Evolutionary conservation across 1,140 invertebrate genomes (phyloP), one percentile per base, ranked within the genome.

Genomic region (Drosophila cardini): DNA sequence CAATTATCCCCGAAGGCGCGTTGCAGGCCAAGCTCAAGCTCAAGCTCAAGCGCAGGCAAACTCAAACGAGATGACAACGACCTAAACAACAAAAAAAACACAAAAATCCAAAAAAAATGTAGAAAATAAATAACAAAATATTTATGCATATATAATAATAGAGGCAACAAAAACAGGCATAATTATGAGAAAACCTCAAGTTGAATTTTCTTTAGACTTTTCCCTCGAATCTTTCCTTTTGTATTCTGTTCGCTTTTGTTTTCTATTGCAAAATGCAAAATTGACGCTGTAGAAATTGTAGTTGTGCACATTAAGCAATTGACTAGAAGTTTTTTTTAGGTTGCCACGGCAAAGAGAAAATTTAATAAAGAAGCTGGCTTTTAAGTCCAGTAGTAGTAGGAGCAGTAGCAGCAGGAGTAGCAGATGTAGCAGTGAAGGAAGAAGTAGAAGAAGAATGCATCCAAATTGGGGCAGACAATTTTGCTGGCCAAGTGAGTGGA

Each of bases 1-100:
- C 85, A 90, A 90, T 90, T 90, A 90, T 85, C 76, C 85, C 80
- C 74, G 79, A 87, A 87, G 84, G 83, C 84, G 70, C 84, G 73
- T 63, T 84, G 80, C 80, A 83, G 73, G 82, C 83, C 69, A 68
- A 68, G 63, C 70, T 55, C 63, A 60, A 61, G 50, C 40, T 6
- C 5, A 30, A 2, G 30, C 30, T 9, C 13, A 53, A 15, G 53
- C 43, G 36, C 48, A 62, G 48, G 52, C 53, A 38, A 73, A 68
- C 45, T 56, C 48, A 38, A 73, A 73, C 53, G 64, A 69, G 71
- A 74, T 69, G 65, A 74, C 71, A 74, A 68, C 63, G 46, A 68
- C 53, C 63, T 70, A 69, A 50, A 69, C 52, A 58, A 70, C 56
- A 42, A 40, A 18, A 60, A 60, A 50, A 56, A 65, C 46, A 34